These are phyloP conservation scores for Cichladusa arquata DNA, from an alignment of 2,113 vertebrate genomes.

Conservation along the genomic window DNA sequence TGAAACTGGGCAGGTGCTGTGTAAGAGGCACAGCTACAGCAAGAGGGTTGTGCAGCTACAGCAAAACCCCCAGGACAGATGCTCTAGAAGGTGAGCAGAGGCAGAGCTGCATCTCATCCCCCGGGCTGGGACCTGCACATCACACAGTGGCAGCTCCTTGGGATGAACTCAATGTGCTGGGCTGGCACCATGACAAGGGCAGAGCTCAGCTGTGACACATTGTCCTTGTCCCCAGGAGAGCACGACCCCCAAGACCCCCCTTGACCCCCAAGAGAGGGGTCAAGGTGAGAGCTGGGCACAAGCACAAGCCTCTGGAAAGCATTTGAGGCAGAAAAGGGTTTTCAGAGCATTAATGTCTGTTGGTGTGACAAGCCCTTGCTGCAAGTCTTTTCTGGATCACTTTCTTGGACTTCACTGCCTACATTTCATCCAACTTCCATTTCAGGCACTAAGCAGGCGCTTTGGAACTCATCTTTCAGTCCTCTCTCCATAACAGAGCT, in stretches of 20 bases:
- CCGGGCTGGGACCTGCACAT: accelerated
- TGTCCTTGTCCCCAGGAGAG: not conserved
- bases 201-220: accelerated
- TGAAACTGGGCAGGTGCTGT: accelerated
- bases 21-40: accelerated
- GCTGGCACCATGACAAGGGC: accelerated
- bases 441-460: not conserved
- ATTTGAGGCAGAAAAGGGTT: not conserved
- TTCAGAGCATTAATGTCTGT: not conserved
- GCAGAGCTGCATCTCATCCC: not conserved
- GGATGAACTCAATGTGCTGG: not conserved
- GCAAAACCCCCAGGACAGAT: not conserved
- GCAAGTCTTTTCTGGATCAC: not conserved
- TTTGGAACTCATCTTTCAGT: not conserved
- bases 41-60: not conserved
- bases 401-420: not conserved
- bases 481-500: not conserved
- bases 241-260: no score
- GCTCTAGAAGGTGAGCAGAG: not conserved
- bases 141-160: not conserved
- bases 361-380: not conserved
- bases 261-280: no score
- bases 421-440: not conserved
- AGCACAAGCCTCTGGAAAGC: not conserved
- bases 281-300: accelerated